Base-by-base conservation (phyloP, 2,797 vertebrate species). In the Carduelis carduelis region DNA sequence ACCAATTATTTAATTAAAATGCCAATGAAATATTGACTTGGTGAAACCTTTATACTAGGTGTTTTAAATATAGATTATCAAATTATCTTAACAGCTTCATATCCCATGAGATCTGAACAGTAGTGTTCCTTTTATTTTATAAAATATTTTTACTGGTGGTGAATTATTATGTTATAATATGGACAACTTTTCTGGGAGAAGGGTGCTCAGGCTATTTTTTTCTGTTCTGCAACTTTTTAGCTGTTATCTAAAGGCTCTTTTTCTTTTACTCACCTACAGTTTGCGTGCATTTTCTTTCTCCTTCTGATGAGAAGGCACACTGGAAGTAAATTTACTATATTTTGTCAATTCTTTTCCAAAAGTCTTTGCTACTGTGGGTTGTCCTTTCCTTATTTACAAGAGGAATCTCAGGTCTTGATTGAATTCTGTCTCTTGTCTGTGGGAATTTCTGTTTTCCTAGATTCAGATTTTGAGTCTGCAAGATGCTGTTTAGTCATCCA, bases 1-100 rank as follows among this genome's bases (percentile, higher is more conserved):
- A 93, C 72, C 96, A 96, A 96, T 98, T 96, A 96, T 97, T 97
- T 95, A 96, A 95, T 97, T 97, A 96, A 97, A 97, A 97, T 96
- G 93, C 93, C 95, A 92, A 30, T 95, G 89, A 96, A 96, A 91
- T 85, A 95, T 53, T 46, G 82, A 97, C 93, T 89, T 96, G 87
- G 43, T 87, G 56, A 97, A 96, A 96, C 59, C 75, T 97, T 86
- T 91, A 52, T 95, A 97, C 47, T 87, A 86, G 76, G 47, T 93
- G 81, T 96, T 97, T 95, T 97, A 93, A 96, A 94, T 93, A 84
- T 60, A 95, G 83, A 79, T 93, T 92, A 87, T 97, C 90, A 95
- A 90, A 91, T 96, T 95, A 90, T 89, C 43, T 96, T 94, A 93
- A 94, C 28, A 61, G 72, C 89, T 76, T 11, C 23, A 8, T 60